Conservation (phyloP, 2,113 vertebrate genomes). For the Tricholaema leucomelas region DNA sequence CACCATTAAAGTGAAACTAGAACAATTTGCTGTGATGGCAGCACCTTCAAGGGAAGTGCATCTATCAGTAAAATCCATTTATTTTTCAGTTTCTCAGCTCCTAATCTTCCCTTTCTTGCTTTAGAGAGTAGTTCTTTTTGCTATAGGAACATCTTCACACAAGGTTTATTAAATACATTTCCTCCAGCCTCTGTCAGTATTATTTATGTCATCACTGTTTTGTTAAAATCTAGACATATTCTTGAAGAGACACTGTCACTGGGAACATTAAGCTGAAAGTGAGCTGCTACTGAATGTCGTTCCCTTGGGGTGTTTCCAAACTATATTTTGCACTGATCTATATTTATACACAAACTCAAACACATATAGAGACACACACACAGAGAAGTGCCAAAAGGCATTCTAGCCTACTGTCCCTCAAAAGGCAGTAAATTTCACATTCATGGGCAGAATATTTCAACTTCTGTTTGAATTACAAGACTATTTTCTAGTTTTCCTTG, state of each 20-base stretch:
- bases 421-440: neutral
- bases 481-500: neutral
- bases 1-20: neutral
- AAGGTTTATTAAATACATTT: neutral
- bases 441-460: neutral
- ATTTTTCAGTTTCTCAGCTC: neutral
- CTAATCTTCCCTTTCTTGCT: neutral
- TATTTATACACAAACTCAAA: neutral
- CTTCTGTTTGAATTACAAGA: neutral
- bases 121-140: neutral
- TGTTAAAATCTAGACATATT: neutral
- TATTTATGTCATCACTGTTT: neutral
- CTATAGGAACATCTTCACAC: slow-evolving; percentile 1
- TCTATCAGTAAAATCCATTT: neutral
- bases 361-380: neutral
- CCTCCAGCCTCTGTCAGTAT: neutral
- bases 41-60: neutral
- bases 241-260: neutral
- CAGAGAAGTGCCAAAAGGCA: accelerated
- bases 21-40: neutral
- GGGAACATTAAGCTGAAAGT: neutral
- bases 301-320: neutral
- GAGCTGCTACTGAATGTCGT: neutral
- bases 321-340: neutral
- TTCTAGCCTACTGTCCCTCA: neutral